A percentile compares a stretch with the other conserved stretches of the same genome.
Evolutionary conservation across 2,797 vertebrate species (phyloP).

Genomic region (Halcyon chelicuti): DNA sequence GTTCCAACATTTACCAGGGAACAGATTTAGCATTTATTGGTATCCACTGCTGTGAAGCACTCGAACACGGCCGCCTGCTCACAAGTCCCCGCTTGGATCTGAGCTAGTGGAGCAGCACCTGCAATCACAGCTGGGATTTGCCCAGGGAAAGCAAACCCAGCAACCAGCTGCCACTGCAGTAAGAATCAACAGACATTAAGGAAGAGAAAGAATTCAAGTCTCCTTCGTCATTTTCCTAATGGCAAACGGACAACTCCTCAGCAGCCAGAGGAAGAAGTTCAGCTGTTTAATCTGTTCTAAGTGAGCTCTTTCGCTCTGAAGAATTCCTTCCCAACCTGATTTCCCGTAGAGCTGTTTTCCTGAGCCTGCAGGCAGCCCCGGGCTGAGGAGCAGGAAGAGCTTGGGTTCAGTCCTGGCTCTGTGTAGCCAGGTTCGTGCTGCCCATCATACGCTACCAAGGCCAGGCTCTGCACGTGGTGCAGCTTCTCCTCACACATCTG

Average conservation of each 20-base stretch:
- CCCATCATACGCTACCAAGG: background rate
- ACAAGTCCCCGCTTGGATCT: background rate
- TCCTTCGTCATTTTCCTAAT: background rate
- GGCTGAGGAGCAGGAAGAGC: background rate
- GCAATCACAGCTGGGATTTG: constrained; percentile 62
- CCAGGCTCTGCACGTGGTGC: background rate
- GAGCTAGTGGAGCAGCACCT: constrained; percentile 34
- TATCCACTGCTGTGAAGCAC: constrained; percentile 41
- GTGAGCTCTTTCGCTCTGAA: background rate
- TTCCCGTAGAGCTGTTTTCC: background rate
- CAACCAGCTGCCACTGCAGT: constrained; percentile 28
- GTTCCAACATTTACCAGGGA: constrained; percentile 48
- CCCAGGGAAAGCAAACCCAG: constrained; percentile 14
- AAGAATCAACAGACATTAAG: background rate
- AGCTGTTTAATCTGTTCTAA: background rate
- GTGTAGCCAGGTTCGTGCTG: background rate
- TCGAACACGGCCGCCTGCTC: constrained; percentile 7
- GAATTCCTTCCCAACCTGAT: background rate
- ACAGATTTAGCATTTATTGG: constrained; percentile 42
- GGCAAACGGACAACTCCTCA: background rate
- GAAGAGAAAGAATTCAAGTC: background rate
- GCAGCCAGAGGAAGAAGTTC: background rate
- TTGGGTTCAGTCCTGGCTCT: background rate
- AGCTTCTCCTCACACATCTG: background rate
- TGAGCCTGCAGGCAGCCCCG: background rate